Evolutionary conservation across 1,140 invertebrate genomes (phyloP).

Genomic region (Antheraea pernyi): DNA sequence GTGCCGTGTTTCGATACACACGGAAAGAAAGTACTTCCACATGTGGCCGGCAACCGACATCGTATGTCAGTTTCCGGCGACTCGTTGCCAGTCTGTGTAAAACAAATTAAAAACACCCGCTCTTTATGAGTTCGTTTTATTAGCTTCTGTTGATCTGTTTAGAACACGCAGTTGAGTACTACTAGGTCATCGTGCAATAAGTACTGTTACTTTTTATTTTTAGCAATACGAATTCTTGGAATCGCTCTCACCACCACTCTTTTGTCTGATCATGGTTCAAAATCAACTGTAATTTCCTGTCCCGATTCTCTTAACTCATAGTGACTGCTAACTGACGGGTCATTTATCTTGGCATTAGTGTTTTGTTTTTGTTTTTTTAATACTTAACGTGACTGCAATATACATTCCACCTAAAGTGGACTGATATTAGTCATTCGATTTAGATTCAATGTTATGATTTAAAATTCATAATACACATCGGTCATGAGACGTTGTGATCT

Average conservation of each 20-base stretch:
- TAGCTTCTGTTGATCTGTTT: conserved; percentile 12
- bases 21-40: conserved; percentile 13
- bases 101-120: conserved; percentile 12
- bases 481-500: not conserved
- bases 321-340: conserved; percentile 37
- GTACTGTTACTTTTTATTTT: conserved; percentile 33
- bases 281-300: conserved; percentile 61
- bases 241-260: conserved; percentile 53
- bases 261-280: conserved; percentile 51
- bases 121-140: conserved; percentile 9
- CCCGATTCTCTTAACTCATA: conserved; percentile 42
- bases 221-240: conserved; percentile 34
- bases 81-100: not conserved
- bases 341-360: conserved; percentile 48
- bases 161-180: conserved; percentile 9
- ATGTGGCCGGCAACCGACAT: conserved; percentile 15
- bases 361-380: conserved; percentile 29
- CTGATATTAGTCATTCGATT: conserved; percentile 10
- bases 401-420: not conserved
- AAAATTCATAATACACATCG: not conserved
- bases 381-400: conserved; percentile 1
- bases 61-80: conserved; percentile 1
- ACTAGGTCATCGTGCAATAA: conserved; percentile 25
- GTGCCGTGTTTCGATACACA: not conserved
- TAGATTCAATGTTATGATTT: conserved; percentile 2